phyloP scores from a whole-genome alignment of 2,797 vertebrate species.

The Mormyrus proboscirostris region DNA sequence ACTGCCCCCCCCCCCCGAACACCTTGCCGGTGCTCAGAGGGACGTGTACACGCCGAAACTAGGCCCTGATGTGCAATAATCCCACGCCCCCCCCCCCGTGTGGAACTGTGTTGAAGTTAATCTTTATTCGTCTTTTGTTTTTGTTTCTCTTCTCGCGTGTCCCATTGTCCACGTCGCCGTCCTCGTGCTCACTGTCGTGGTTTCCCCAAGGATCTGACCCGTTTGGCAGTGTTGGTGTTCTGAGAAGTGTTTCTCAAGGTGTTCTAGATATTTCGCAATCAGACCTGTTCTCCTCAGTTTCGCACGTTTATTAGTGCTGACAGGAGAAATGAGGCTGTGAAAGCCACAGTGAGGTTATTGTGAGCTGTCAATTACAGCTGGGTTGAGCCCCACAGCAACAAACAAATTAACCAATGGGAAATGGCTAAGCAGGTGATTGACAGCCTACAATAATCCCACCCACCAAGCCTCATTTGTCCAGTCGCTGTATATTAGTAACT shows the following conservation, averaged over 20 bases:
- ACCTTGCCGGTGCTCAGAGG: neutral
- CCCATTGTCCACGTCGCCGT: neutral
- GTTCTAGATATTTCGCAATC: constrained; percentile 50
- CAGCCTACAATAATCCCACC: constrained; percentile 13
- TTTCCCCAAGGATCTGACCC: neutral
- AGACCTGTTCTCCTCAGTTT: neutral
- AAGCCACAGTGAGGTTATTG: neutral
- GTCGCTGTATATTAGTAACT: constrained; percentile 43
- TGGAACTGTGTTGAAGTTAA: neutral
- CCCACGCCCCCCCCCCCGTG: neutral
- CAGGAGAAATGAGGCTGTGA: neutral
- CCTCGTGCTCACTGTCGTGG: neutral
- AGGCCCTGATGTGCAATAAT: neutral
- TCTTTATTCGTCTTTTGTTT: neutral
- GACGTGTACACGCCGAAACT: neutral
- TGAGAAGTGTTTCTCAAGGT: constrained; percentile 58
- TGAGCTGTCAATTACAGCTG: neutral
- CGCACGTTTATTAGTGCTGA: neutral
- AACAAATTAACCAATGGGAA: neutral
- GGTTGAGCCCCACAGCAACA: neutral
- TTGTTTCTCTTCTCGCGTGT: neutral
- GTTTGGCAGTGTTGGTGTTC: constrained; percentile 51
- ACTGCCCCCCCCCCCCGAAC: neutral
- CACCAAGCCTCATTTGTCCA: constrained; percentile 18
- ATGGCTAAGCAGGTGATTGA: neutral